These are phyloP conservation scores for Crenuchus spilurus DNA, from an alignment of 2,797 vertebrate species.

Conservation along the genomic window DNA sequence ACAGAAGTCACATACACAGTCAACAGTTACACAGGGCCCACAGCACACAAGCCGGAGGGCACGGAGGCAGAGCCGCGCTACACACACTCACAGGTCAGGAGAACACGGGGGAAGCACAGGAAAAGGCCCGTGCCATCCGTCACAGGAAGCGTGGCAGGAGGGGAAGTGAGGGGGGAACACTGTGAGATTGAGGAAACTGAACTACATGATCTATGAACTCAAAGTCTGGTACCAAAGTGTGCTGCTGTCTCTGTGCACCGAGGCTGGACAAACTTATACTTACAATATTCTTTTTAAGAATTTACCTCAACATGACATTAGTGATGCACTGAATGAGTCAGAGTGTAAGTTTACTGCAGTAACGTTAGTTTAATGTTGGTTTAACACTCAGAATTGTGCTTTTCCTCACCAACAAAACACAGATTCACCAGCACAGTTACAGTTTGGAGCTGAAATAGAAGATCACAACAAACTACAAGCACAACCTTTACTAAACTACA, in stretches of 20 bases:
- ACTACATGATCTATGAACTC: conserved; percentile 6
- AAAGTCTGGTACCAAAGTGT: conserved; percentile 2
- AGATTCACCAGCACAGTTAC: too few species aligned
- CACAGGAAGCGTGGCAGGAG: conserved; percentile 57
- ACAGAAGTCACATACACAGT: conserved; percentile 38
- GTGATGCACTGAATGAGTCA: too few species aligned
- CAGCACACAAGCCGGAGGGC: conserved; percentile 14
- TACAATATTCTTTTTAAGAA: background rate
- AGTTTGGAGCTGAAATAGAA: too few species aligned
- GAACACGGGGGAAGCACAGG: conserved; percentile 50
- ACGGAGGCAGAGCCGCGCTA: conserved; percentile 7
- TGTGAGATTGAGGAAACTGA: conserved; percentile 42
- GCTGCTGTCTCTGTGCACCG: background rate
- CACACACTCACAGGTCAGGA: conserved; percentile 68
- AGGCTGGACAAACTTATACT: background rate
- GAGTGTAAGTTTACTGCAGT: too few species aligned
- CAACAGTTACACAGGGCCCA: conserved; percentile 47
- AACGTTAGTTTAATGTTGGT: too few species aligned
- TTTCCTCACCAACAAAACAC: too few species aligned
- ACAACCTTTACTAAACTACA: too few species aligned
- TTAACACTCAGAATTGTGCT: too few species aligned
- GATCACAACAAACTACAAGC: too few species aligned
- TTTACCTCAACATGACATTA: too few species aligned
- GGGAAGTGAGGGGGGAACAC: conserved; percentile 36
- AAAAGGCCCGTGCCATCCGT: conserved; percentile 54